A percentile compares a stretch with the other conserved stretches of the same genome.
Evolutionary conservation across 2,888 invertebrate genomes (phyloP).

Genomic region (Scaptomyza cyrtandrae): DNA sequence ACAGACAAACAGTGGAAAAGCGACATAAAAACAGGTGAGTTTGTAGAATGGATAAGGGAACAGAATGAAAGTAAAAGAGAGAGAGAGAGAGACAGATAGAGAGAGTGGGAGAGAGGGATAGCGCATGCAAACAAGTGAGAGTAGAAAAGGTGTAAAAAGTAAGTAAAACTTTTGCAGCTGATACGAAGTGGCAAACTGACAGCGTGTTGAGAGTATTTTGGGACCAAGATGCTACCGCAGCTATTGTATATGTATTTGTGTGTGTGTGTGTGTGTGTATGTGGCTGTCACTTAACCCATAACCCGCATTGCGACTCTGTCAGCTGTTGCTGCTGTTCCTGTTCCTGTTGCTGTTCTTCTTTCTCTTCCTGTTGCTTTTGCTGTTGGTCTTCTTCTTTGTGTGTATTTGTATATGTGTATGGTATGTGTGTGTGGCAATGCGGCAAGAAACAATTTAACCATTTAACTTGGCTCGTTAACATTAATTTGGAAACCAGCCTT

Average conservation of each 20-base stretch:
- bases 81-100: conserved; percentile 3
- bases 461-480: conserved; percentile 70
- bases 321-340: conserved; percentile 26
- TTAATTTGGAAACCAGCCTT: conserved; percentile 63
- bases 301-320: conserved; percentile 34
- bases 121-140: conserved; percentile 14
- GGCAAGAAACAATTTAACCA: conserved; percentile 65
- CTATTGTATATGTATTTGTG: not conserved
- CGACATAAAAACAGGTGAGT: conserved; percentile 22
- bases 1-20: conserved; percentile 27
- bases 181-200: conserved; percentile 47
- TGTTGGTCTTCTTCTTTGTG: not conserved
- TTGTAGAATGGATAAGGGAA: not conserved
- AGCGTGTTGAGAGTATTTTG: conserved; percentile 41
- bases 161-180: conserved; percentile 52
- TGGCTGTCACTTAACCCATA: conserved; percentile 43
- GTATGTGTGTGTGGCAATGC: conserved; percentile 24
- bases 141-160: conserved; percentile 47
- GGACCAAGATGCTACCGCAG: conserved; percentile 24
- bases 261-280: conserved; percentile 3
- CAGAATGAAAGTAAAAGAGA: too few species aligned
- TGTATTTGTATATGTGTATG: conserved; percentile 4
- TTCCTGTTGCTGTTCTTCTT: not conserved
- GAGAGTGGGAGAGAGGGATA: not conserved
- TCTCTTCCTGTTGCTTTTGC: not conserved